Conservation (phyloP, 1,140 invertebrate species). For the Bombus waltoni region DNA sequence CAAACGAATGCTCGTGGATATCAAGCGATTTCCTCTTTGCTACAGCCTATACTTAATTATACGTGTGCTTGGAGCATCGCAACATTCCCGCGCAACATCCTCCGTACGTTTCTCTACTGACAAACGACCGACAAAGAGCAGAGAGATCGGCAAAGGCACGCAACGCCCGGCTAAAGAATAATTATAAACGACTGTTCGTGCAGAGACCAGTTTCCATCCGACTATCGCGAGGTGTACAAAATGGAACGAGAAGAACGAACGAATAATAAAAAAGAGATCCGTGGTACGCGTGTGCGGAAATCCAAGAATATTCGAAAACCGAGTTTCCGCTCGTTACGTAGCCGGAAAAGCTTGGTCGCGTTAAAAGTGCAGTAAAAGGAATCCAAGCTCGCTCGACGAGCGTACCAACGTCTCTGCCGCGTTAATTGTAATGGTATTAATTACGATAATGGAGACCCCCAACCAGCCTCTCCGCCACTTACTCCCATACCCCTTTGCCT, state of each 20-base stretch:
- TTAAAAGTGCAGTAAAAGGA: slow-evolving; percentile 72
- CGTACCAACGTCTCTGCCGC: slow-evolving; percentile 64
- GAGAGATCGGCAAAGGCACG: background rate
- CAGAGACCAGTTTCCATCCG: background rate
- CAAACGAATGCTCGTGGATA: too few relatives aligned
- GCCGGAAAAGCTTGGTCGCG: slow-evolving; percentile 61
- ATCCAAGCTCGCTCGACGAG: slow-evolving; percentile 64
- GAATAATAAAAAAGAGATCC: background rate
- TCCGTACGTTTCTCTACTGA: too few relatives aligned
- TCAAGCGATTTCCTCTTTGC: too few relatives aligned
- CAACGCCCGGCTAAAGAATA: background rate
- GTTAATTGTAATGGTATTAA: slow-evolving; percentile 80
- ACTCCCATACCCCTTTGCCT: slow-evolving; percentile 24
- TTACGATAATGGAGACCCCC: slow-evolving; percentile 77
- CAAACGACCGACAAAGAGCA: background rate
- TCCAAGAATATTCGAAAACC: slow-evolving; percentile 55
- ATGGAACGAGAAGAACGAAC: background rate
- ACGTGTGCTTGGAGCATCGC: too few relatives aligned
- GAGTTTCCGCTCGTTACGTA: slow-evolving; percentile 60
- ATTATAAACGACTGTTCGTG: background rate
- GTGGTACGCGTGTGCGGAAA: slow-evolving; percentile 46
- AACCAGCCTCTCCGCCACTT: slow-evolving; percentile 32
- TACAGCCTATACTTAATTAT: too few relatives aligned
- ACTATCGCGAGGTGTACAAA: background rate
- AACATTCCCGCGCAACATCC: too few relatives aligned